Percentiles rank a stretch among this genome's conserved stretches.
Evolutionary conservation across 2,797 vertebrate genomes (phyloP).

Genomic region (Cuculus canorus): DNA sequence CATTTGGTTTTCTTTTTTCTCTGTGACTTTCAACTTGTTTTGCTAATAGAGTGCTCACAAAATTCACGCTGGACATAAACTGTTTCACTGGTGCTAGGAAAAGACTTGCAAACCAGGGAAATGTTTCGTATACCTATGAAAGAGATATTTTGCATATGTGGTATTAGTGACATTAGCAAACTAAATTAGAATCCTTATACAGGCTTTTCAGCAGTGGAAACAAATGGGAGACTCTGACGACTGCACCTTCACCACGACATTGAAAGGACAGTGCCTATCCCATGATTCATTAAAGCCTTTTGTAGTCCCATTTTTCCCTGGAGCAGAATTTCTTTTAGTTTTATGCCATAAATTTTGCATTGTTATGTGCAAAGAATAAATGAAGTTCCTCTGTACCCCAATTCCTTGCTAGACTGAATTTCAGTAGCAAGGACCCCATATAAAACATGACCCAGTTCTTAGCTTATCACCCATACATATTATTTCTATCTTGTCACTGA

Average conservation of each 20-base stretch:
- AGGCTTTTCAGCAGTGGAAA: background rate
- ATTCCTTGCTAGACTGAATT: background rate
- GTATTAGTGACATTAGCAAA: background rate
- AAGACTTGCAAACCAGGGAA: background rate
- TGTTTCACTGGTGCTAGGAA: background rate
- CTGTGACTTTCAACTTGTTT: conserved; percentile 47
- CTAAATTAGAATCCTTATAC: background rate
- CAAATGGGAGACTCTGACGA: background rate
- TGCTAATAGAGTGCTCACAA: background rate
- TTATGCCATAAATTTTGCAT: background rate
- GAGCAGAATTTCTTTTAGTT: background rate
- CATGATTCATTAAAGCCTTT: background rate
- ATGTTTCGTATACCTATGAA: background rate
- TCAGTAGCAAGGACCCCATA: background rate
- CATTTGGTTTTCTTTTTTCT: background rate
- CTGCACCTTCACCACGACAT: background rate
- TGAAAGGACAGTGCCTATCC: background rate
- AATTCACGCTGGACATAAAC: rapidly evolving
- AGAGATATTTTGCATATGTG: background rate
- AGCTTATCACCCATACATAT: background rate
- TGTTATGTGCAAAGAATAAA: background rate
- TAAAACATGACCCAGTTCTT: background rate
- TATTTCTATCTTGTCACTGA: background rate
- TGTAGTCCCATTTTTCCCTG: background rate
- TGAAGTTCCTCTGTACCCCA: background rate